These are phyloP conservation scores for Trachurus trachurus DNA, from an alignment of 2,797 vertebrate species.

Conservation along the genomic window DNA sequence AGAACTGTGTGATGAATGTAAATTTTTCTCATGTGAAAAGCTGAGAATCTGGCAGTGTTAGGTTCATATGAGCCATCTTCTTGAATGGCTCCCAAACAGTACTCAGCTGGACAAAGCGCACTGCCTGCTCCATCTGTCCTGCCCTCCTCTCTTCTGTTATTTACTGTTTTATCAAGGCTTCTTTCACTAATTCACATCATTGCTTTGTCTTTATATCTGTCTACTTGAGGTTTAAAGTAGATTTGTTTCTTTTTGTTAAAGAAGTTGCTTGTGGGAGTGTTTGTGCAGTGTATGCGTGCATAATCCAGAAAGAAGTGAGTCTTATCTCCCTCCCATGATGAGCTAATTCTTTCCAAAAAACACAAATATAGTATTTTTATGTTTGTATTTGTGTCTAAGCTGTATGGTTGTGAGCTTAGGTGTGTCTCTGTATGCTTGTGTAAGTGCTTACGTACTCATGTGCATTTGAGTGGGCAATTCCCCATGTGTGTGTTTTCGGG, in stretches of 20 bases:
- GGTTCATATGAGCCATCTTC: constrained; percentile 66
- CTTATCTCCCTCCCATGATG: not conserved
- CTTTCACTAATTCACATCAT: constrained; percentile 37
- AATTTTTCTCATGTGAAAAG: constrained; percentile 44
- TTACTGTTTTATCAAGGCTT: constrained; percentile 57
- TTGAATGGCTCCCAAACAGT: constrained; percentile 73
- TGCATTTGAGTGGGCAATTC: constrained; percentile 1
- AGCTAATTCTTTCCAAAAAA: constrained; percentile 3
- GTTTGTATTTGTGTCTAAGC: not conserved
- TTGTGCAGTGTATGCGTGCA: not conserved
- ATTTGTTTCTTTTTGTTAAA: not conserved
- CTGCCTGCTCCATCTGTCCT: constrained; percentile 76
- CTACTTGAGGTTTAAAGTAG: constrained; percentile 8
- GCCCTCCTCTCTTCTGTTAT: constrained; percentile 65
- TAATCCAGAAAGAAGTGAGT: not conserved
- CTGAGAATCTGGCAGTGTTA: constrained; percentile 54
- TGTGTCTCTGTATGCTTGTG: not conserved
- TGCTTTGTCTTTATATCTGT: constrained; percentile 6
- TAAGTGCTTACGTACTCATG: constrained; percentile 3
- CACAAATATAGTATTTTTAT: too few relatives aligned
- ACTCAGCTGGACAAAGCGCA: constrained; percentile 69
- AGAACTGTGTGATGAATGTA: constrained; percentile 21
- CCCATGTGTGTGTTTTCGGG: constrained; percentile 3
- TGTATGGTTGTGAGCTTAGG: constrained; percentile 8
- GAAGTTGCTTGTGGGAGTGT: not conserved